Conservation (phyloP, 2,888 invertebrate genomes). For the Drosophila rellima region DNA sequence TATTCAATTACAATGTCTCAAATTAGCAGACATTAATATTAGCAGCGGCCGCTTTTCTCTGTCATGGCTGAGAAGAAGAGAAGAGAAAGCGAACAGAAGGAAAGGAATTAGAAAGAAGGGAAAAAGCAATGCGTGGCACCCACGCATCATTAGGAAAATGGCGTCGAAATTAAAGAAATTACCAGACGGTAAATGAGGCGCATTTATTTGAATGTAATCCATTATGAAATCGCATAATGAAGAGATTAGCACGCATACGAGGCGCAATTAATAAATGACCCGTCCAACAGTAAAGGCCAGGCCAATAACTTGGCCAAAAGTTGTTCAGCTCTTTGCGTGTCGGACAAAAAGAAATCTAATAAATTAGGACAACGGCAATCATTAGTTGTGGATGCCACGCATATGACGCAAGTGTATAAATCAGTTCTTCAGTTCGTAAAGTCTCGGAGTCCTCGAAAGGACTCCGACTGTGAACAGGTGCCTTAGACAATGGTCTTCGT, state of each 20-base stretch:
- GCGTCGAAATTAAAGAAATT: constrained; percentile 79
- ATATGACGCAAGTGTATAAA: constrained; percentile 66
- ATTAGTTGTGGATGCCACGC: constrained; percentile 64
- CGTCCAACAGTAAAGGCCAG: constrained; percentile 35
- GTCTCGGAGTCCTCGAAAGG: background rate
- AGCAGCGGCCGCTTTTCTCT: constrained; percentile 37
- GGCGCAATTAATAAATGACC: constrained; percentile 80
- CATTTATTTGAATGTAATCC: constrained; percentile 82
- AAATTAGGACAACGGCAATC: constrained; percentile 75
- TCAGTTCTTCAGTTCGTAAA: constrained; percentile 51
- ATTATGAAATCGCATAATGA: constrained; percentile 82
- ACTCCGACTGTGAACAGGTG: constrained; percentile 31
- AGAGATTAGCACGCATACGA: constrained; percentile 77
- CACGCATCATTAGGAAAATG: constrained; percentile 76
- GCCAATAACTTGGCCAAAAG: constrained; percentile 18
- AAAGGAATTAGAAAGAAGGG: background rate
- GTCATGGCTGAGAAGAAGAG: background rate
- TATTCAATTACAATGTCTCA: constrained; percentile 74
- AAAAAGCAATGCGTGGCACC: constrained; percentile 21
- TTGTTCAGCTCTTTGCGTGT: constrained; percentile 61
- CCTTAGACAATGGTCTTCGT: constrained; percentile 31
- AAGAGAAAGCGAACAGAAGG: background rate
- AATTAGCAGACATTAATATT: constrained; percentile 76
- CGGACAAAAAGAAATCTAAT: constrained; percentile 65
- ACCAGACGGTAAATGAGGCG: constrained; percentile 72